These are phyloP conservation scores for Drosophila kohkoa DNA, from an alignment of 1,140 invertebrate genomes.

Conservation along the genomic window DNA sequence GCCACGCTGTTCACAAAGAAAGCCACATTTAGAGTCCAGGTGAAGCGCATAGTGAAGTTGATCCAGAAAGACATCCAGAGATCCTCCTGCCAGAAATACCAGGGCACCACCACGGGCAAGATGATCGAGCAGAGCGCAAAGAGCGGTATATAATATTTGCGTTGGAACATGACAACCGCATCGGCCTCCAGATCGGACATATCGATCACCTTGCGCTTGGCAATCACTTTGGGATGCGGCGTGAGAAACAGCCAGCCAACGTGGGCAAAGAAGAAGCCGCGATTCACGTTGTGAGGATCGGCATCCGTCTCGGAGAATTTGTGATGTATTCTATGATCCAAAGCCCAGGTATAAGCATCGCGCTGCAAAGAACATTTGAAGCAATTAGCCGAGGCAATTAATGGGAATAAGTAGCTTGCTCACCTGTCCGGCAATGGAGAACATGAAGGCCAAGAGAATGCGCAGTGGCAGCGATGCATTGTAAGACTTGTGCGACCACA, in stretches of 20 bases:
- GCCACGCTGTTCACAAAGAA: slow-evolving; percentile 97
- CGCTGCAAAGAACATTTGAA: slow-evolving; percentile 82
- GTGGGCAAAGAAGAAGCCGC: slow-evolving; percentile 93
- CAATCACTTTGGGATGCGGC: slow-evolving; percentile 91
- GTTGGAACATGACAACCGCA: slow-evolving; percentile 94
- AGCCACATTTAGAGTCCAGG: slow-evolving; percentile 93
- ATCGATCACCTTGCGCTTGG: slow-evolving; percentile 91
- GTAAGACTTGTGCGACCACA: slow-evolving; percentile 94
- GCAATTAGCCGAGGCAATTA: background rate
- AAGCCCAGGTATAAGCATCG: slow-evolving; percentile 91
- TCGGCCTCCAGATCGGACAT: slow-evolving; percentile 94
- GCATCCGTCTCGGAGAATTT: slow-evolving; percentile 93
- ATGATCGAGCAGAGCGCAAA: slow-evolving; percentile 91
- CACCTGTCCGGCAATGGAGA: slow-evolving; percentile 90
- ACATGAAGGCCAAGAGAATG: slow-evolving; percentile 89
- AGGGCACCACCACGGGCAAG: slow-evolving; percentile 92
- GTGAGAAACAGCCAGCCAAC: slow-evolving; percentile 92
- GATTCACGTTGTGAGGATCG: slow-evolving; percentile 92
- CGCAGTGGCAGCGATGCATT: slow-evolving; percentile 91
- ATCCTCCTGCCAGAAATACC: slow-evolving; percentile 93
- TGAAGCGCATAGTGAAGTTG: slow-evolving; percentile 93
- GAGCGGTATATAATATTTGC: slow-evolving; percentile 90
- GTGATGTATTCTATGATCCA: slow-evolving; percentile 93
- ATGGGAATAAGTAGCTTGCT: slow-evolving; percentile 3
- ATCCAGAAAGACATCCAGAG: slow-evolving; percentile 93